Conservation (phyloP, 1,140 invertebrate genomes). For the Lordiphosa clarofinis region DNA sequence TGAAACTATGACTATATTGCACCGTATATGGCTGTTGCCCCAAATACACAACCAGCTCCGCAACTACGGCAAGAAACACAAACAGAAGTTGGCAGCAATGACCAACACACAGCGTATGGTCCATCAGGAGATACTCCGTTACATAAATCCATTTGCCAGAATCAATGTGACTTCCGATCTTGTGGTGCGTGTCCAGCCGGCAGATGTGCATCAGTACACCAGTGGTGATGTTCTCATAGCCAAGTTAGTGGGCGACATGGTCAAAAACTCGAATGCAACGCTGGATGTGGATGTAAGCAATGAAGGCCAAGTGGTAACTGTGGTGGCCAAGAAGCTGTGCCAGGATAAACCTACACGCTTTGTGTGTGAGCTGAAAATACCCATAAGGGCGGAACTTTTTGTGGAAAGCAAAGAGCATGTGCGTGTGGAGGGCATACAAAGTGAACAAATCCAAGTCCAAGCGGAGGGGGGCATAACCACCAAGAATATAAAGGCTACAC, state of each 20-base stretch:
- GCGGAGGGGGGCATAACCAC: slow-evolving; percentile 48
- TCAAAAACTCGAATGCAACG: slow-evolving; percentile 40
- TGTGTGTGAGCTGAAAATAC: slow-evolving; percentile 56
- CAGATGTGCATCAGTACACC: slow-evolving; percentile 60
- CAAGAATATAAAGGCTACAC: slow-evolving; percentile 53
- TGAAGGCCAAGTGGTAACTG: slow-evolving; percentile 55
- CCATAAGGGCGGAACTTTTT: slow-evolving; percentile 49
- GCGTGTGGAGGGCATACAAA: slow-evolving; percentile 45
- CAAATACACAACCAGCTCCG: slow-evolving; percentile 25
- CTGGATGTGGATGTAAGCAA: slow-evolving; percentile 46
- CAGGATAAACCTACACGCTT: slow-evolving; percentile 23
- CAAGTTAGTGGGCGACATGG: slow-evolving; percentile 42
- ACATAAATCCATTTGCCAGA: slow-evolving; percentile 62
- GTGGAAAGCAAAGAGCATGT: slow-evolving; percentile 36
- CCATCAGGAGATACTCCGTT: slow-evolving; percentile 61
- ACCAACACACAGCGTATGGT: slow-evolving; percentile 36
- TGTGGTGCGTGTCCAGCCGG: slow-evolving; percentile 42
- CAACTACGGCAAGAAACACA: slow-evolving; percentile 47
- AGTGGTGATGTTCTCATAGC: slow-evolving; percentile 62
- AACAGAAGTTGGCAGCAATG: background rate
- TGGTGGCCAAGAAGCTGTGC: slow-evolving; percentile 40
- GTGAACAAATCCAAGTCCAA: slow-evolving; percentile 49
- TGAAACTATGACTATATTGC: slow-evolving; percentile 48
- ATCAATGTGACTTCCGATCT: slow-evolving; percentile 65
- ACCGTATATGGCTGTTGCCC: slow-evolving; percentile 29